A percentile compares a stretch with the other conserved stretches of the same genome.
These are phyloP conservation scores for Eupelmus urozonus DNA, from an alignment of 2,888 invertebrate species.

Conservation along the genomic window DNA sequence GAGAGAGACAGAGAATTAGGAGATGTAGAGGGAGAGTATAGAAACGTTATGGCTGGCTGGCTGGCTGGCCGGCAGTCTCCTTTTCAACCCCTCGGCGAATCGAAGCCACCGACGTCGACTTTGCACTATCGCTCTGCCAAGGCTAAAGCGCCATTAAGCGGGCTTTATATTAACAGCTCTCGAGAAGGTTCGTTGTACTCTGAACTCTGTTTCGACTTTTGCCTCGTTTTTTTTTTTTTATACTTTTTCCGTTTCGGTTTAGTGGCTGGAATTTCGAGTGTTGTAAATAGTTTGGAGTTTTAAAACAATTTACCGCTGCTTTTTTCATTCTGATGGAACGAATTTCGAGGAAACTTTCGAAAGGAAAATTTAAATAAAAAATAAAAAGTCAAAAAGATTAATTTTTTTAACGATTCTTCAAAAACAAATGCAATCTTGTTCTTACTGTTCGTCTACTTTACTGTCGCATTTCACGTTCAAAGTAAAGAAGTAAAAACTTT, in stretches of 20 bases:
- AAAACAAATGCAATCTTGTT: too few relatives aligned
- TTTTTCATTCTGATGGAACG: too few relatives aligned
- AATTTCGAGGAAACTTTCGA: too few relatives aligned
- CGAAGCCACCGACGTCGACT: slow-evolving; percentile 11
- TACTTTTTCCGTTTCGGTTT: neutral
- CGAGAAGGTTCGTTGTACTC: slow-evolving; percentile 10
- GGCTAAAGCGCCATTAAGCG: slow-evolving; percentile 46
- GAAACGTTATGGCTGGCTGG: slow-evolving; percentile 22
- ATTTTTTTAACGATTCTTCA: too few relatives aligned
- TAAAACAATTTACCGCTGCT: too few relatives aligned
- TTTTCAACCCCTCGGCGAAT: slow-evolving; percentile 19
- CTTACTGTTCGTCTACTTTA: too few relatives aligned
- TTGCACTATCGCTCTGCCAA: slow-evolving; percentile 33
- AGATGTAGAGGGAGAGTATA: neutral
- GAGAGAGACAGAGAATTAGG: neutral
- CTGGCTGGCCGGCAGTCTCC: neutral
- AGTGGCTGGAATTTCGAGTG: too few relatives aligned
- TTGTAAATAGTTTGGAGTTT: too few relatives aligned
- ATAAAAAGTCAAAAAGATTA: too few relatives aligned
- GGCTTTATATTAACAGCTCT: slow-evolving; percentile 47
- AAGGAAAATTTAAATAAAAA: too few relatives aligned
- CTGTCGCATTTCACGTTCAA: too few relatives aligned
- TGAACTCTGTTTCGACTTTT: neutral
- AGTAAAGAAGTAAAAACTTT: too few relatives aligned
- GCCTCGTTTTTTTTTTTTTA: neutral